A percentile compares a stretch with the other conserved stretches of the same genome.
Evolutionary conservation across 2,888 invertebrate species (phyloP).

Genomic region (Cerastis rubricosa): DNA sequence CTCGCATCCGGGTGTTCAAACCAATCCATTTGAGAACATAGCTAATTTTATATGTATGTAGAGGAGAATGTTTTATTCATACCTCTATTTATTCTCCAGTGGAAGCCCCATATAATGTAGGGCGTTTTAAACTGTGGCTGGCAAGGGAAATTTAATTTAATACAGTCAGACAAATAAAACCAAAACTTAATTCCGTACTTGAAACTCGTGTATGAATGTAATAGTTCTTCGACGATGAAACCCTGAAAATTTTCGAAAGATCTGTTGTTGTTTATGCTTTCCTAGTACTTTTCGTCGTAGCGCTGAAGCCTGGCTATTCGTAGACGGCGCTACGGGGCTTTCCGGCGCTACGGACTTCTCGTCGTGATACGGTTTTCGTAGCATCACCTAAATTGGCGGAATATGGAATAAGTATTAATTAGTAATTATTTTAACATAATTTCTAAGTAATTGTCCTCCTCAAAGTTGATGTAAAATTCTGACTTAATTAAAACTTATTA

Average conservation of each 20-base stretch:
- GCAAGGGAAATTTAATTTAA: constrained; percentile 6
- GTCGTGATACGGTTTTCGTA: constrained; percentile 16
- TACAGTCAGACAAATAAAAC: not conserved
- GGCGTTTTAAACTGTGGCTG: constrained; percentile 6
- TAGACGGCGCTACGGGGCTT: constrained; percentile 20
- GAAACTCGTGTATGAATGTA: constrained; percentile 19
- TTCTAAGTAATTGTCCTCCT: not conserved
- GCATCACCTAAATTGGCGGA: not conserved
- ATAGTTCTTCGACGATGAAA: constrained; percentile 1
- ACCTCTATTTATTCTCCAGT: constrained; percentile 14
- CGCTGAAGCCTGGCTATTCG: constrained; percentile 17
- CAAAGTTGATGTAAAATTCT: not conserved
- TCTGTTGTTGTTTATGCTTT: not conserved
- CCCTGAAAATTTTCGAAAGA: constrained; percentile 3
- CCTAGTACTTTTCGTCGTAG: constrained; percentile 23
- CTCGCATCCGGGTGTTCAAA: constrained; percentile 5
- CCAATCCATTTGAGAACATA: constrained; percentile 43
- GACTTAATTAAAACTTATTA: not conserved
- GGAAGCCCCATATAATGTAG: not conserved
- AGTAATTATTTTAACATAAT: not conserved
- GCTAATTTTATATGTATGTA: constrained; percentile 33
- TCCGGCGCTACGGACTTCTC: constrained; percentile 15
- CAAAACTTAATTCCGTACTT: constrained; percentile 13
- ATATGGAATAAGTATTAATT: not conserved
- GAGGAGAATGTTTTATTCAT: constrained; percentile 45